Evolutionary conservation across 2,797 vertebrate genomes (phyloP).

Genomic region (Crenichthys baileyi): DNA sequence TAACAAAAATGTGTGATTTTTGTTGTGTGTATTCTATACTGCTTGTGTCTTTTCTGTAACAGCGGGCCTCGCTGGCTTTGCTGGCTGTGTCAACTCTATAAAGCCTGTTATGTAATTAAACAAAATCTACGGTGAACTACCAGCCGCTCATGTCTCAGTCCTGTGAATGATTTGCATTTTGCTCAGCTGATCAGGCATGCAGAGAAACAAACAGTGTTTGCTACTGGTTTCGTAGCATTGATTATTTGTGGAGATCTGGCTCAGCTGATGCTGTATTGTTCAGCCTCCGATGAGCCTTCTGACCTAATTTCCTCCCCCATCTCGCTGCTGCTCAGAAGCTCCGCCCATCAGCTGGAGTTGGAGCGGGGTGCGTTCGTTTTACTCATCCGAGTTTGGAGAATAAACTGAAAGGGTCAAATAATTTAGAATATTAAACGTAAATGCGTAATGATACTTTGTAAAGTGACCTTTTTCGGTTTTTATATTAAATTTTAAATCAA

Average conservation of each 20-base stretch:
- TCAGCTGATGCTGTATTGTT: neutral
- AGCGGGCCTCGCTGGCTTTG: constrained; percentile 37
- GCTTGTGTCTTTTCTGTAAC: constrained; percentile 46
- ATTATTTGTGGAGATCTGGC: neutral
- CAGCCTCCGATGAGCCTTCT: constrained; percentile 12
- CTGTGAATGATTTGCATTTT: neutral
- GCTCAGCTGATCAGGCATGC: neutral
- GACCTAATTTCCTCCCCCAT: constrained; percentile 59
- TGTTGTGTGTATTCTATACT: constrained; percentile 48
- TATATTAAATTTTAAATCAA: neutral
- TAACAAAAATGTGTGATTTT: constrained; percentile 32
- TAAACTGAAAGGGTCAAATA: neutral
- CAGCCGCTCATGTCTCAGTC: constrained; percentile 19
- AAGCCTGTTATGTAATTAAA: constrained; percentile 76
- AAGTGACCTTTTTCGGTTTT: neutral
- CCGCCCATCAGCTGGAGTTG: constrained; percentile 26
- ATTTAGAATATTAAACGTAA: neutral
- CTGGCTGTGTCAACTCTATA: constrained; percentile 54
- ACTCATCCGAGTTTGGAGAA: neutral
- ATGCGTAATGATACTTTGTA: neutral
- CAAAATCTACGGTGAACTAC: constrained; percentile 55
- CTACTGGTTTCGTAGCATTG: neutral
- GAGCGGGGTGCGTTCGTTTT: constrained; percentile 64
- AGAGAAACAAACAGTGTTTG: neutral
- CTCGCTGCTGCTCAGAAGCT: constrained; percentile 24